Conservation (phyloP, 2,797 vertebrate species). For the Malacoctenus gilli region DNA sequence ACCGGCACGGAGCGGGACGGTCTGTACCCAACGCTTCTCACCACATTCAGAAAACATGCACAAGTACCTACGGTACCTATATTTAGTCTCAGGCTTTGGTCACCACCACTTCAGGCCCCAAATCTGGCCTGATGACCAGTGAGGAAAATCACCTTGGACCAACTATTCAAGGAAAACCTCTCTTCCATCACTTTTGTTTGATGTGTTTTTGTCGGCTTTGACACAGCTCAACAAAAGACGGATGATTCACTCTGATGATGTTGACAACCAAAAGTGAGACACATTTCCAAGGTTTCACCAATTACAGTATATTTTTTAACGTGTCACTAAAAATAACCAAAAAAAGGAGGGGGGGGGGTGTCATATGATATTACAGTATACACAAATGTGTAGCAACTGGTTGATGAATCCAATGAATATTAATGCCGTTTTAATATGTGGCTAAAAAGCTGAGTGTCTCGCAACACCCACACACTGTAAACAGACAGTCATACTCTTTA, state of each 20-base stretch:
- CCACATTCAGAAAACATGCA: conserved; percentile 5
- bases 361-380: not conserved
- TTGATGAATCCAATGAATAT: conserved; percentile 6
- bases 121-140: no score
- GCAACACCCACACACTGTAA: conserved; percentile 31
- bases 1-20: no score
- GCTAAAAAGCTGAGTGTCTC: conserved; percentile 5
- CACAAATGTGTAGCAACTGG: conserved; percentile 2
- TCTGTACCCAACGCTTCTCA: no score
- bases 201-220: conserved; percentile 18
- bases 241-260: conserved; percentile 15
- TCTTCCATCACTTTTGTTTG: conserved; percentile 23
- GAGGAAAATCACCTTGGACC: no score
- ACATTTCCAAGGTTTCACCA: conserved; percentile 14
- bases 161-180: no score
- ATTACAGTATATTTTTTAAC: not conserved
- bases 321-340: not conserved
- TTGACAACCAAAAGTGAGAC: conserved; percentile 1
- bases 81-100: no score
- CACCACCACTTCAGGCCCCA: no score
- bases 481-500: conserved; percentile 29
- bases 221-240: conserved; percentile 3
- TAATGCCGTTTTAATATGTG: conserved; percentile 13
- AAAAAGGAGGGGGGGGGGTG: not conserved
- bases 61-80: no score